Conservation (phyloP, 92 coral and sea anemone species). For the Plumapathes pennacea region DNA sequence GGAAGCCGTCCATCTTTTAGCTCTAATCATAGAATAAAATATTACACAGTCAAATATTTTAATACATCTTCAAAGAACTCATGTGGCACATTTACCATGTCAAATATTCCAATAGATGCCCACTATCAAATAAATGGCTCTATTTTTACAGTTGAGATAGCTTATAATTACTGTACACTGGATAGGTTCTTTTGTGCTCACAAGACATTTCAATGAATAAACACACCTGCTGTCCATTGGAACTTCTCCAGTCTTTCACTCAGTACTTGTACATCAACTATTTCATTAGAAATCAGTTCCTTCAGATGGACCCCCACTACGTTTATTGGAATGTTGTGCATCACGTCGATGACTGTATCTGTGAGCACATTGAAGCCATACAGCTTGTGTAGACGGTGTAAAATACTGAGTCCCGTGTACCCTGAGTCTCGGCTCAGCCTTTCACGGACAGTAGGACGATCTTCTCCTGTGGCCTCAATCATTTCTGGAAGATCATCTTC, state of each 20-base stretch:
- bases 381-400: constrained; percentile 46
- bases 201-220: no score
- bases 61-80: neutral
- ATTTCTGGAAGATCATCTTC: constrained; percentile 28
- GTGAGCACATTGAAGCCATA: constrained; percentile 43
- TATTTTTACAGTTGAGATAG: no score
- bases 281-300: neutral
- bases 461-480: constrained; percentile 45
- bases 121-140: no score
- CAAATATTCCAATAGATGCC: no score
- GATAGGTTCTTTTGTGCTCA: no score
- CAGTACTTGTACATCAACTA: constrained; percentile 7
- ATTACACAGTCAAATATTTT: neutral
- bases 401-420: constrained; percentile 55
- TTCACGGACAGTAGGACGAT: constrained; percentile 39
- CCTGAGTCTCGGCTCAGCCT: constrained; percentile 41
- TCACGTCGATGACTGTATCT: constrained; percentile 40
- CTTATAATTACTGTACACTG: no score
- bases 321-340: constrained; percentile 9
- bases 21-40: constrained; percentile 3
- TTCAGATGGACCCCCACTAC: neutral
- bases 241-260: constrained; percentile 1
- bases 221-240: constrained; percentile 46
- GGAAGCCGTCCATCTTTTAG: constrained; percentile 21
- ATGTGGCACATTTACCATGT: no score